Evolutionary conservation across 2,888 invertebrate species (phyloP).

Genomic region (Pseudanteris insignis): DNA sequence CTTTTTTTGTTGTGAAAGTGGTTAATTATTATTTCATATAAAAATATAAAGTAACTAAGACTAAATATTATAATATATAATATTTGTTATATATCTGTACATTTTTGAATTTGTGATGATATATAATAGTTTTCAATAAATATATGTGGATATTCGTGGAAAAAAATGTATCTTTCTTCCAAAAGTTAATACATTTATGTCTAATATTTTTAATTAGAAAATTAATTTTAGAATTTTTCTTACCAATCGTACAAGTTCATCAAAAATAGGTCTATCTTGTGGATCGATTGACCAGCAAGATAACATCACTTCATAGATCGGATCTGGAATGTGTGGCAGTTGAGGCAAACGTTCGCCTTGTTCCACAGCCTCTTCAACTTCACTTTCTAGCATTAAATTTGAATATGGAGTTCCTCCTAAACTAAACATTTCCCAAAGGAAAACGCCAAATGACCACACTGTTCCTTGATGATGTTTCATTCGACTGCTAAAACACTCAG

Average conservation of each 20-base stretch:
- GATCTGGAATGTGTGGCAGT: constrained; percentile 78
- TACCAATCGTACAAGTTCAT: constrained; percentile 69
- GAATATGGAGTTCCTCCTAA: constrained; percentile 83
- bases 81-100: no score
- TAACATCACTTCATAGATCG: constrained; percentile 81
- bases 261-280: constrained; percentile 80
- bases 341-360: constrained; percentile 79
- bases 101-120: no score
- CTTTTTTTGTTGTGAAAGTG: no score
- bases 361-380: constrained; percentile 68
- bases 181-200: no score
- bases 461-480: constrained; percentile 80
- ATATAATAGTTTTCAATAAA: no score
- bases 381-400: constrained; percentile 73
- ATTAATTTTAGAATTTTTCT: no score
- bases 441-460: constrained; percentile 84
- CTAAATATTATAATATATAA: no score
- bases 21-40: no score
- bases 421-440: constrained; percentile 84
- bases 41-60: no score
- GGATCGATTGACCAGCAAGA: constrained; percentile 87
- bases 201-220: no score
- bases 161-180: background rate
- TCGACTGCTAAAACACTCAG: constrained; percentile 77
- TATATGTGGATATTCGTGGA: background rate